Conservation (phyloP, 2,113 vertebrate species). For the Paramisgurnus dabryanus region DNA sequence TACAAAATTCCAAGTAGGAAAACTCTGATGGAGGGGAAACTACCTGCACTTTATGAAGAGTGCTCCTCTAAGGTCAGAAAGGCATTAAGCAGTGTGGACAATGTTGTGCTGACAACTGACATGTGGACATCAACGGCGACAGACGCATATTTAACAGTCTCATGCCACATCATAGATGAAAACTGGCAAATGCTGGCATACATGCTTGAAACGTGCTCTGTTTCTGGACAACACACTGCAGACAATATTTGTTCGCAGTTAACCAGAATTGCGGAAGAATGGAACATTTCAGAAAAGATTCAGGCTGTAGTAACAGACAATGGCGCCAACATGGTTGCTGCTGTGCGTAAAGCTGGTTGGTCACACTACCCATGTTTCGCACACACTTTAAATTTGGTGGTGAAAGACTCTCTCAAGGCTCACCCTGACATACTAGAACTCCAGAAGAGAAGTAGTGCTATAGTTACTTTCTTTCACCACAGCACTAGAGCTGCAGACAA, state of each 20-base stretch:
- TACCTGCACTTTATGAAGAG: too few relatives aligned
- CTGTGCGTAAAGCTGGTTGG: conserved; percentile 48
- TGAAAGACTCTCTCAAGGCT: conserved; percentile 55
- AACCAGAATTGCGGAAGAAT: conserved; percentile 46
- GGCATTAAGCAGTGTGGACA: too few relatives aligned
- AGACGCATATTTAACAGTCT: background rate
- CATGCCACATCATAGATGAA: conserved; percentile 20
- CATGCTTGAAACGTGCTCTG: conserved; percentile 41
- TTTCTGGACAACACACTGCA: conserved; percentile 49
- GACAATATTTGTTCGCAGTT: conserved; percentile 44
- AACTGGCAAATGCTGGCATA: conserved; percentile 49
- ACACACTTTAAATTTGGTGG: conserved; percentile 51
- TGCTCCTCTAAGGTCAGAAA: too few relatives aligned
- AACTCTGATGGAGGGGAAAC: too few relatives aligned
- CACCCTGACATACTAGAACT: conserved; percentile 33
- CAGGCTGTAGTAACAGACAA: conserved; percentile 53
- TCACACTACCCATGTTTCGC: conserved; percentile 54
- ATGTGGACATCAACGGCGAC: too few relatives aligned
- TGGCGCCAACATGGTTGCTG: conserved; percentile 50
- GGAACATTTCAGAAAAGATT: conserved; percentile 49
- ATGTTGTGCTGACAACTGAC: too few relatives aligned
- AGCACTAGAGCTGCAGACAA: conserved; percentile 32
- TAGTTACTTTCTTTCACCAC: conserved; percentile 56
- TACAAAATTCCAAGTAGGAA: too few relatives aligned
- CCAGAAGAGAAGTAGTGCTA: conserved; percentile 33